Evolutionary conservation across 2,888 invertebrate genomes (phyloP), one percentile per base, ranked within the genome.

Genomic region (Lithophane socia): DNA sequence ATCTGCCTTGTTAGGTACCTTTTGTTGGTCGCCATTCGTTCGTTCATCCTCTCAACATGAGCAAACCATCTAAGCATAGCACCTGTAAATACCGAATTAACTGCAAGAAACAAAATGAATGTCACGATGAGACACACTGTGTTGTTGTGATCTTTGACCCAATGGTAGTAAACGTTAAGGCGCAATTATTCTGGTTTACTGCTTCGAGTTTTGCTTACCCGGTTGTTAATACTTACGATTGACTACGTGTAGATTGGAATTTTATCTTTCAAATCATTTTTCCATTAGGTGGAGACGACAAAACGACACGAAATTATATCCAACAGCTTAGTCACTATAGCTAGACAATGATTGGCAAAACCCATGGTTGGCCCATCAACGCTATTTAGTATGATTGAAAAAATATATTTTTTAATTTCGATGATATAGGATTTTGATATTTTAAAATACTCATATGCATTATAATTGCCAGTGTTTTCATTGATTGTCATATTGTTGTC

Each of bases 181-280:
- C 18, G 66, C 61, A 78, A 78, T 83, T 78, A 63, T 37, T 67
- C 10, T 16, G 21, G 24, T 78, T 80, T 63, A 83, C 13, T 47
- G n/a, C 67, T 21, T 21, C 18, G 29, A 21, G n/a, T 65, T 60
- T 52, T 37, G 63, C 21, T 10, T n/a, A 60, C 21, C 21, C 5
- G 18, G 5, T 44, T 60, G 24, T 60, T 37, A 47, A 58, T 18
- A n/a, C 13, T 21, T 61, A 54, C 16, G 24, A 61, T 16, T 4
- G 9, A 18, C 1, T 37, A 18, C 21, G 7, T 44, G 16, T 52
- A 52, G 18, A 52, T 9, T 21, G 52, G 8, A 18, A 8, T 52
- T 42, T 7, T 24, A 7, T 21, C 18, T 18, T 44, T 16, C 10
- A 44, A 47, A n/a, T 5, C 10, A 12, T 12, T 21, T 54, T 54